Base-by-base conservation (phyloP, 2,888 invertebrate genomes). In the Phymatocera aterrima region DNA sequence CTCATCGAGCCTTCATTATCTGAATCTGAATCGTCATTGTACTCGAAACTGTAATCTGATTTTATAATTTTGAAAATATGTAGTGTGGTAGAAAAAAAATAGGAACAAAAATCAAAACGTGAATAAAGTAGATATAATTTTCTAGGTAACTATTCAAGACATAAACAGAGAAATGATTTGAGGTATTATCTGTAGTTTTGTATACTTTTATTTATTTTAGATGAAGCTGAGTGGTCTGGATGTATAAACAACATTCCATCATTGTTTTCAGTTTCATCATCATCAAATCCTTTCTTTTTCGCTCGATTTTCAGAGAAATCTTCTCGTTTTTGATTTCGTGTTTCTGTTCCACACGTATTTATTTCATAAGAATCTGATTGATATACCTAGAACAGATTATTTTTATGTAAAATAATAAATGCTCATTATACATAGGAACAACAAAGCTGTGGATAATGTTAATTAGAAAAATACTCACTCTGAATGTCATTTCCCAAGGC, bases 1-100 rank as follows among this genome's bases (percentile, higher is more conserved):
- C 95, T 95, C 91, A 94, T 93, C 1, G 93, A 91, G 0, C 93
- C 94, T 83, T 95, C 95, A 84, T 95, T 95, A 83, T 96, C 96
- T 0, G 95, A 95, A 86, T 96, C 96, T 0, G 95, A 94, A 80
- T 95, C 95, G 79, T 94, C 91, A 86, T 88, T 88, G 18, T 86
- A 85, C 40, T 87, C 86, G 3, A 85, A 85, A 34, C 82, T 85
- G 57, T 86, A 85, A 78, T 87, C 86, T n/a, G 85, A 79, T 65
- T 90, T 90, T 90, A 82, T 43, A 86, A 68, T 68, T 68, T 68
- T 28, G 68, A 68, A 46, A 68, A 68, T 24, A 28, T 28, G 46
- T n/a, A n/a, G n/a, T n/a, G n/a, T n/a, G n/a, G n/a, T n/a, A n/a
- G 28, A 15, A 28, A 15, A 0, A 24, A 24, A 72, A 31, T 18